phyloP scores from a whole-genome alignment of 2,113 vertebrate genomes.

The Hypomesus transpacificus region DNA sequence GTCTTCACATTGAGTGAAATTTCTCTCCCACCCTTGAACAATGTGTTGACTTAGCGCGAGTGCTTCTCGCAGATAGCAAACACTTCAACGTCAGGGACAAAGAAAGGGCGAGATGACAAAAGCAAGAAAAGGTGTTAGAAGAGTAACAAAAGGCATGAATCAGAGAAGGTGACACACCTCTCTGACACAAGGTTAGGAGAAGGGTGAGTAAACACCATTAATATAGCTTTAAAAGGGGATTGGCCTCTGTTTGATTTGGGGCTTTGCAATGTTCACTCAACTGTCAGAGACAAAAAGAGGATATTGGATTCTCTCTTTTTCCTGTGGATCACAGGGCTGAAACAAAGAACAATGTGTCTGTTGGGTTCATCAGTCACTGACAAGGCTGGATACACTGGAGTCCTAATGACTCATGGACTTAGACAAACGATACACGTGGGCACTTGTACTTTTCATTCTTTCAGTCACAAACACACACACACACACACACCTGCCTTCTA shows the following conservation, averaged over 20 bases:
- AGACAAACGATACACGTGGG: neutral
- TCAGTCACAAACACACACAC: constrained; percentile 1
- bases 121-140: constrained; percentile 26
- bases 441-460: too few relatives aligned
- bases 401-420: neutral
- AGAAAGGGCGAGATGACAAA: constrained; percentile 36
- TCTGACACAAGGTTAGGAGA: constrained; percentile 47
- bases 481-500: constrained; percentile 12
- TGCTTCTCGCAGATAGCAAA: constrained; percentile 18
- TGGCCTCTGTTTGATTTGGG: constrained; percentile 36
- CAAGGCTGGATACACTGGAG: too few relatives aligned
- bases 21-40: neutral
- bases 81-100: constrained; percentile 24
- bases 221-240: constrained; percentile 42
- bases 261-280: constrained; percentile 27
- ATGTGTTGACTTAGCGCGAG: constrained; percentile 14
- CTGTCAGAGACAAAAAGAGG: constrained; percentile 10
- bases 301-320: constrained; percentile 15
- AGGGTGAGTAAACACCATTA: constrained; percentile 62
- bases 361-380: too few relatives aligned
- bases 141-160: constrained; percentile 50
- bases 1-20: neutral
- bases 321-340: neutral
- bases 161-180: constrained; percentile 50
- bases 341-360: too few relatives aligned